These are phyloP conservation scores for Phania funesta DNA, from an alignment of 2,888 invertebrate species.

Conservation along the genomic window DNA sequence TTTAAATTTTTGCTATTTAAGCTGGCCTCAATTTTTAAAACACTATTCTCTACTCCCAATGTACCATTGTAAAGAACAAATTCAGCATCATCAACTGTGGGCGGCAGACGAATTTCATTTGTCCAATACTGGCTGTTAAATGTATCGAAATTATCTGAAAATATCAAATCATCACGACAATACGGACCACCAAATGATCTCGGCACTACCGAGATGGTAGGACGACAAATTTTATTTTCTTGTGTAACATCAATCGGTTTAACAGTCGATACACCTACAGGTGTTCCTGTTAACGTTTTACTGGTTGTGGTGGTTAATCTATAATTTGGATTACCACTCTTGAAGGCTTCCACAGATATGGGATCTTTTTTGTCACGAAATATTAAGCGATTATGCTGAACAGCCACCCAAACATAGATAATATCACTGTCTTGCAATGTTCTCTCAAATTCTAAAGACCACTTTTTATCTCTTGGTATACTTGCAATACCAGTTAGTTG, in stretches of 20 bases:
- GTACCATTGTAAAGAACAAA: conserved; percentile 81
- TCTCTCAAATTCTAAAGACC: conserved; percentile 81
- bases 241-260: conserved; percentile 3
- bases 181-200: conserved; percentile 67
- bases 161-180: conserved; percentile 82
- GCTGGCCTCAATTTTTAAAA: conserved; percentile 79
- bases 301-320: conserved; percentile 4
- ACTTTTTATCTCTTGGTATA: conserved; percentile 80
- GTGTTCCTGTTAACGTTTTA: not conserved
- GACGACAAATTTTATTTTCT: conserved; percentile 40
- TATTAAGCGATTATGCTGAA: conserved; percentile 82
- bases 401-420: conserved; percentile 84
- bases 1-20: conserved; percentile 72
- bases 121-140: conserved; percentile 82
- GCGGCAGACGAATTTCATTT: conserved; percentile 83
- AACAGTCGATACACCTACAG: not conserved
- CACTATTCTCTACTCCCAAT: conserved; percentile 74
- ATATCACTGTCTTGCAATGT: conserved; percentile 82
- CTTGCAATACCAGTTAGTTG: conserved; percentile 81
- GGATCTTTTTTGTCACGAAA: conserved; percentile 72
- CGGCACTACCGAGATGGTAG: conserved; percentile 52
- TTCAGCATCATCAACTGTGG: conserved; percentile 81
- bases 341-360: conserved; percentile 62
- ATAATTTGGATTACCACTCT: conserved; percentile 41
- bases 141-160: conserved; percentile 84